Evolutionary conservation across 2,888 invertebrate genomes (phyloP).

Genomic region (Keiferia lycopersicella): DNA sequence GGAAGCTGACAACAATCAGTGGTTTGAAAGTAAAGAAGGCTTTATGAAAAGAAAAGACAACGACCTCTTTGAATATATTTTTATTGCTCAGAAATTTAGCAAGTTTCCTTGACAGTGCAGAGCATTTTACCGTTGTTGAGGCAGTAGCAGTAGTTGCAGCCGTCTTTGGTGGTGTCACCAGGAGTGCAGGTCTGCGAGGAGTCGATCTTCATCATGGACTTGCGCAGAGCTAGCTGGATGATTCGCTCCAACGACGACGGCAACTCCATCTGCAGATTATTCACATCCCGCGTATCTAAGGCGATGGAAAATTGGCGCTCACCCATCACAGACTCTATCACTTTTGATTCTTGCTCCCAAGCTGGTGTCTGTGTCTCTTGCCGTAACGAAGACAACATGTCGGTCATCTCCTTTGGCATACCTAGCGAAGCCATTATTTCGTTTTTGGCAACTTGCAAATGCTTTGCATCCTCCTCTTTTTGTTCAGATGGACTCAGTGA

Average conservation of each 20-base stretch:
- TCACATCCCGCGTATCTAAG: no score
- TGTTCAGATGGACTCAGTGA: background rate
- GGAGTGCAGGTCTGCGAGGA: constrained; percentile 45
- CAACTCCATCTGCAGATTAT: constrained; percentile 32
- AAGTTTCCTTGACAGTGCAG: constrained; percentile 49
- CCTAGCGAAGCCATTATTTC: background rate
- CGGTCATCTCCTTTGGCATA: background rate
- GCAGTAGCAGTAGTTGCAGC: constrained; percentile 63
- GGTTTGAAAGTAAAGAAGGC: no score
- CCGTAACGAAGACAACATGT: background rate
- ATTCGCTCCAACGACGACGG: constrained; percentile 47
- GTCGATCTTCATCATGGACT: constrained; percentile 51
- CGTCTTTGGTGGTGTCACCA: constrained; percentile 39
- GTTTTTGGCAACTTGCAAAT: background rate
- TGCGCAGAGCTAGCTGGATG: constrained; percentile 48
- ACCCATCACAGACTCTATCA: background rate
- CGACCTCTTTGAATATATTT: background rate
- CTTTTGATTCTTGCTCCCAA: background rate
- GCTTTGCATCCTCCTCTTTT: background rate
- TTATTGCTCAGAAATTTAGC: background rate
- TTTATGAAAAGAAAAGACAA: no score
- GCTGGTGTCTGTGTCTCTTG: background rate
- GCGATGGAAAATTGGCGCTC: background rate
- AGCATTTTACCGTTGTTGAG: constrained; percentile 57
- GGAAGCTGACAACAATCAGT: no score